These are phyloP conservation scores for Xylocampa areola DNA, from an alignment of 2,888 invertebrate species.

Conservation along the genomic window DNA sequence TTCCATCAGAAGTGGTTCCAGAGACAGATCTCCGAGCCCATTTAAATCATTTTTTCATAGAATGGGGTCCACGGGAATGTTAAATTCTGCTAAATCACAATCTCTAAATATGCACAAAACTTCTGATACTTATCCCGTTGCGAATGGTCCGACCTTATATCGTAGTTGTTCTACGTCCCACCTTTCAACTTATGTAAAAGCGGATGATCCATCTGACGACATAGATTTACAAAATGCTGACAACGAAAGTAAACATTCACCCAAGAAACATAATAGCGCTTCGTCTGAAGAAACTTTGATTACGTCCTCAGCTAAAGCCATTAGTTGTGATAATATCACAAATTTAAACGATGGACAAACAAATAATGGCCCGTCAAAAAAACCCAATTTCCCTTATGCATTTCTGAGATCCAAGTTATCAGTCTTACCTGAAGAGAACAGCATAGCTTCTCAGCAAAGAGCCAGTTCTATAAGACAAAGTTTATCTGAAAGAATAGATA, in stretches of 20 bases:
- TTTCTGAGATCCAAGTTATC: slow-evolving; percentile 94
- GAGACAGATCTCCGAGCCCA: slow-evolving; percentile 91
- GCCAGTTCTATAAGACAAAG: slow-evolving; percentile 86
- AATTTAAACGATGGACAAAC: slow-evolving; percentile 87
- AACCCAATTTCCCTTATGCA: slow-evolving; percentile 93
- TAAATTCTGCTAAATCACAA: slow-evolving; percentile 90
- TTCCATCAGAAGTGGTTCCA: slow-evolving; percentile 84
- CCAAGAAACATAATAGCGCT: slow-evolving; percentile 74
- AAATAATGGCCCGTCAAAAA: slow-evolving; percentile 87
- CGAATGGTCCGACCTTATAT: slow-evolving; percentile 90
- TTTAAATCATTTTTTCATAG: slow-evolving; percentile 93
- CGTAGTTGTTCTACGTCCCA: slow-evolving; percentile 94
- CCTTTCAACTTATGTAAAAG: slow-evolving; percentile 93
- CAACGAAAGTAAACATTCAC: slow-evolving; percentile 78
- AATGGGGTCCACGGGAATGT: slow-evolving; percentile 94
- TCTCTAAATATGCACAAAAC: slow-evolving; percentile 80
- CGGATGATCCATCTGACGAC: slow-evolving; percentile 95
- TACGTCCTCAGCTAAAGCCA: slow-evolving; percentile 90
- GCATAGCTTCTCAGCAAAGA: slow-evolving; percentile 87
- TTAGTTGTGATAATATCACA: slow-evolving; percentile 93
- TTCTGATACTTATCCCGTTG: slow-evolving; percentile 77
- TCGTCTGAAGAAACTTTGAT: slow-evolving; percentile 80
- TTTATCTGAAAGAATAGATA: slow-evolving; percentile 86
- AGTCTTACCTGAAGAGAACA: slow-evolving; percentile 93
- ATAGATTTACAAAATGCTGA: slow-evolving; percentile 90